phyloP scores from a whole-genome alignment of 2,797 vertebrate genomes.

The Nothura maculosa region DNA sequence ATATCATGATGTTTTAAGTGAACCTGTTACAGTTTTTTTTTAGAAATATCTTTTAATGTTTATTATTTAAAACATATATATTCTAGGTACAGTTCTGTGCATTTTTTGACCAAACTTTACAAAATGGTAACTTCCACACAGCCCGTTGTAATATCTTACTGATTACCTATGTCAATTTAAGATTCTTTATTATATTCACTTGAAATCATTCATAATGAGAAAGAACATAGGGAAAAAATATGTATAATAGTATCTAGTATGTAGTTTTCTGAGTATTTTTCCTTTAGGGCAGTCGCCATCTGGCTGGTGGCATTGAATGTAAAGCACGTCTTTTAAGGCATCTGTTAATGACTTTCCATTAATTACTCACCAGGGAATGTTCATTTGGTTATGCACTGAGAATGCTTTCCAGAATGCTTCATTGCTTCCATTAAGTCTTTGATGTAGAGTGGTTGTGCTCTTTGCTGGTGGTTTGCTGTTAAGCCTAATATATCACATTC shows the following conservation, averaged over 20 bases:
- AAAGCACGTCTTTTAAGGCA: neutral
- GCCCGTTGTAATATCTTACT: neutral
- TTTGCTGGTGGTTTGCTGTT: neutral
- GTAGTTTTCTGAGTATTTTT: neutral
- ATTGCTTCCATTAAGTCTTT: neutral
- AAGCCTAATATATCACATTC: neutral
- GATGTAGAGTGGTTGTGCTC: neutral
- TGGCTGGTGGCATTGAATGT: neutral
- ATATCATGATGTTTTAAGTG: neutral
- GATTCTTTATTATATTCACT: rapidly evolving
- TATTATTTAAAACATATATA: neutral
- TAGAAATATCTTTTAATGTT: neutral
- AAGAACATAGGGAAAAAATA: neutral
- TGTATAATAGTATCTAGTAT: neutral
- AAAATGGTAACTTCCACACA: neutral
- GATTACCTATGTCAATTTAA: neutral
- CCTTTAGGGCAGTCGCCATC: neutral
- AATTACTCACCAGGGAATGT: neutral
- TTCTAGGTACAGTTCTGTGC: neutral
- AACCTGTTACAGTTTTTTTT: neutral
- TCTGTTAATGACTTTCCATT: neutral
- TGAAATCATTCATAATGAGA: neutral
- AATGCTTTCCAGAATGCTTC: neutral
- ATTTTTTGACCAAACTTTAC: neutral
- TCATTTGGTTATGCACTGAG: neutral